These are phyloP conservation scores for Hemitrygon akajei DNA, from an alignment of 2,797 vertebrate genomes.

Conservation along the genomic window DNA sequence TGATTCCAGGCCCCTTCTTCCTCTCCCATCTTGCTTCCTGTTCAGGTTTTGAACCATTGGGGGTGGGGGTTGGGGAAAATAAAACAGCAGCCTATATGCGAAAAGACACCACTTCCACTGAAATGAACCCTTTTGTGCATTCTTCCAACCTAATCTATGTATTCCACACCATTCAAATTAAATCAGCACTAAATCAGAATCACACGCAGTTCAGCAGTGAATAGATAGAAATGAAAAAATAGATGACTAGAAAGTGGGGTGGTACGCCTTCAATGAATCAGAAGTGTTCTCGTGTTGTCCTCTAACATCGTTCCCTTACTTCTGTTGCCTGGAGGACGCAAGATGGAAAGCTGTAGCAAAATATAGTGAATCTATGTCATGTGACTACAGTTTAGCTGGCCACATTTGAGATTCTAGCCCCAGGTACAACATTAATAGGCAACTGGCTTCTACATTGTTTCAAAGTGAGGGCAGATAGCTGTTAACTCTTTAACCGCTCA, in stretches of 20 bases:
- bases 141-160: background rate
- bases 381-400: background rate
- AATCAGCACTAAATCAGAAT: background rate
- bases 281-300: background rate
- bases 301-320: constrained; percentile 1
- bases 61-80: no score
- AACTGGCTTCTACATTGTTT: background rate
- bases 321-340: constrained; percentile 17
- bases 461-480: constrained; percentile 6
- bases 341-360: background rate
- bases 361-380: background rate
- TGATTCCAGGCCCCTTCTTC: background rate
- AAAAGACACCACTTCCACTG: background rate
- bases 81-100: background rate
- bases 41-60: background rate
- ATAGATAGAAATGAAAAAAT: background rate
- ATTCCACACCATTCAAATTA: background rate
- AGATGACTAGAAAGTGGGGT: background rate
- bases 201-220: background rate
- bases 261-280: background rate
- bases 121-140: background rate
- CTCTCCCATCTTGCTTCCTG: background rate
- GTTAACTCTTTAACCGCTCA: constrained; percentile 6
- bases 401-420: constrained; percentile 24
- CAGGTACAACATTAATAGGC: constrained; percentile 13